Evolutionary conservation across 2,797 vertebrate species (phyloP).

Genomic region (Labroides dimidiatus): DNA sequence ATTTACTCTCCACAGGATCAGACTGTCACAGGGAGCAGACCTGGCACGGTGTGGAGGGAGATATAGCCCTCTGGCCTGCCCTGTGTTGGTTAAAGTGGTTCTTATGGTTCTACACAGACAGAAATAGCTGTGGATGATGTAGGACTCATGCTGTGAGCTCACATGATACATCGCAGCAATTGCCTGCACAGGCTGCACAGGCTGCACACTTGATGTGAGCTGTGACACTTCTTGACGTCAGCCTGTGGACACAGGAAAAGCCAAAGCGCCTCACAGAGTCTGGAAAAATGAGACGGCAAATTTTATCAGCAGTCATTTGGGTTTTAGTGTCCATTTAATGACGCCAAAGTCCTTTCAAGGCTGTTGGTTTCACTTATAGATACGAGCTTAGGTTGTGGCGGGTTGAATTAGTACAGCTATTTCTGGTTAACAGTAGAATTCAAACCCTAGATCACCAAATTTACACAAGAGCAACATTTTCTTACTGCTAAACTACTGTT

Average conservation of each 20-base stretch:
- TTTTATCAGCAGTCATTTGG: conserved; percentile 28
- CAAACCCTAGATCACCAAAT: too few species aligned
- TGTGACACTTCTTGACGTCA: conserved; percentile 51
- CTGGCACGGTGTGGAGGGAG: conserved; percentile 22
- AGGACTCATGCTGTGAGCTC: conserved; percentile 59
- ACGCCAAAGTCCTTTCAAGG: conserved; percentile 36
- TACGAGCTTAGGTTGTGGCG: not conserved
- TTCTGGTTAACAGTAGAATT: too few species aligned
- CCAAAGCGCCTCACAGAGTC: conserved; percentile 32
- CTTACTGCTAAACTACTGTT: too few species aligned
- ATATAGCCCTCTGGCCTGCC: conserved; percentile 52
- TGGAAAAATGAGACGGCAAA: conserved; percentile 27
- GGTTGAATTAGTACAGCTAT: too few species aligned
- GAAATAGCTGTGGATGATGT: conserved; percentile 66
- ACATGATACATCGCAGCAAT: conserved; percentile 61
- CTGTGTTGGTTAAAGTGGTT: conserved; percentile 66
- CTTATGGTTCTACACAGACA: conserved; percentile 67
- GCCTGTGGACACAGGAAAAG: conserved; percentile 44
- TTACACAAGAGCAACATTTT: too few species aligned
- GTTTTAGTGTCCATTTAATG: conserved; percentile 43
- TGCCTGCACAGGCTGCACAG: conserved; percentile 18
- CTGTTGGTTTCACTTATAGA: conserved; percentile 24
- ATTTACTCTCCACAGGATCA: conserved; percentile 42
- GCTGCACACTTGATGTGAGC: conserved; percentile 44
- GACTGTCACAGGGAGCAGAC: conserved; percentile 27